A percentile compares a stretch with the other conserved stretches of the same genome.
phyloP scores from a whole-genome alignment of 2,797 vertebrate species.

The Propithecus perrieri region DNA sequence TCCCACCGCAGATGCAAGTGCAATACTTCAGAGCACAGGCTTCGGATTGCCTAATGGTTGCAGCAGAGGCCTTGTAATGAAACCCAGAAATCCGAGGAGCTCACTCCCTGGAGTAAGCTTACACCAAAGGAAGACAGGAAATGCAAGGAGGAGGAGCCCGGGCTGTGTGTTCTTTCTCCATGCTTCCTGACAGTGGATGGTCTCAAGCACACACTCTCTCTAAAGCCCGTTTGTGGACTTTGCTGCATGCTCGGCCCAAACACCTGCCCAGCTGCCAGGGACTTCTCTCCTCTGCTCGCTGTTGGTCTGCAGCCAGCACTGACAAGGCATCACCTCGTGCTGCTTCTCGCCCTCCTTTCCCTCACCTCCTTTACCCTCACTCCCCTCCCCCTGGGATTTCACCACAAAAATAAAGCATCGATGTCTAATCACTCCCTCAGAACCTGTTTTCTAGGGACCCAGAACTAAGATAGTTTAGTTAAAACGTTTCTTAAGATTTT shows the following conservation, averaged over 20 bases:
- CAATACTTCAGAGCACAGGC: fast-evolving
- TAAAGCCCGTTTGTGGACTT: background rate
- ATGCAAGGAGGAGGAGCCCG: background rate
- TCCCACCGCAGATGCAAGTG: background rate
- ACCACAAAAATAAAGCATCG: background rate
- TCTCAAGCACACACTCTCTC: background rate
- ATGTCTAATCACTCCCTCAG: background rate
- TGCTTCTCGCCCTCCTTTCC: background rate
- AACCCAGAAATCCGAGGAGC: background rate
- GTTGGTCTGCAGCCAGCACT: fast-evolving
- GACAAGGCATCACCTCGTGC: fast-evolving
- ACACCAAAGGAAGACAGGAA: background rate
- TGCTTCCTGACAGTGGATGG: background rate
- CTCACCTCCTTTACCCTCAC: background rate
- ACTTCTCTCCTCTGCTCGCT: fast-evolving
- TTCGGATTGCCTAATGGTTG: background rate
- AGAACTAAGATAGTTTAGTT: background rate
- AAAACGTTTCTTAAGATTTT: background rate
- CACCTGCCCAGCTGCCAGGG: too few species aligned
- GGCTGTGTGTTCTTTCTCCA: background rate
- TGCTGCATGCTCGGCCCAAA: background rate
- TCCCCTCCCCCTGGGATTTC: background rate
- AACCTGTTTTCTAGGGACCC: background rate
- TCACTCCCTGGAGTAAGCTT: background rate
- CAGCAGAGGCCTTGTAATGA: background rate